Percentiles rank a stretch among this genome's conserved stretches.
Evolutionary conservation across 1,140 invertebrate genomes (phyloP).

Genomic region (Anoplolepis gracilipes): DNA sequence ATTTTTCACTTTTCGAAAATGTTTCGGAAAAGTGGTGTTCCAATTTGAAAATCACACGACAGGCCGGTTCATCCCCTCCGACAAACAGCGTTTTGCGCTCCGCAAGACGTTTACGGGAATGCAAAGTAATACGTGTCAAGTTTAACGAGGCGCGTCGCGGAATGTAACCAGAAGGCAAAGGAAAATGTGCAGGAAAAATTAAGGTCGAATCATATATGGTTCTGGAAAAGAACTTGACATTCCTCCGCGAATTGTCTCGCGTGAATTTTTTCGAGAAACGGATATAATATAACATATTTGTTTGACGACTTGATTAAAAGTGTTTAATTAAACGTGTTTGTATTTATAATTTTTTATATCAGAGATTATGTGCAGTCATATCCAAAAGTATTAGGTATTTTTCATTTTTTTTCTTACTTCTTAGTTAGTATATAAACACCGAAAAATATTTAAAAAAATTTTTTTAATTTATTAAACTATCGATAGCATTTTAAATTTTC

Average conservation of each 20-base stretch:
- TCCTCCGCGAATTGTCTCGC: not conserved
- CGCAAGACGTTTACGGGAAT: constrained; percentile 46
- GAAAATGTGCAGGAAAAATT: constrained; percentile 64
- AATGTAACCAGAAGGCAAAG: constrained; percentile 78
- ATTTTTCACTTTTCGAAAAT: not conserved
- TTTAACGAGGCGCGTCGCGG: constrained; percentile 81
- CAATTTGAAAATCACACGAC: constrained; percentile 25
- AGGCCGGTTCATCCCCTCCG: constrained; percentile 9
- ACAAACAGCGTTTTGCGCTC: not conserved
- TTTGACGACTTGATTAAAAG: not conserved
- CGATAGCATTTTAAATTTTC: too few species aligned
- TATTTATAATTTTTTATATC: too few species aligned
- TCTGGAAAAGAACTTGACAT: not conserved
- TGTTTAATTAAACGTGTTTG: too few species aligned
- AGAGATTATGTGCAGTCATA: too few species aligned
- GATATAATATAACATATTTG: not conserved
- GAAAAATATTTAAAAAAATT: too few species aligned
- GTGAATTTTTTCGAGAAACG: not conserved
- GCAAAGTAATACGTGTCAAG: constrained; percentile 83
- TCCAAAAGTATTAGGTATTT: too few species aligned
- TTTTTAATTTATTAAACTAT: too few species aligned
- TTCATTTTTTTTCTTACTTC: too few species aligned
- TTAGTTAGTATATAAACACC: too few species aligned
- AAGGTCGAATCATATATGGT: not conserved
- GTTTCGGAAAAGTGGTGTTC: constrained; percentile 19